A percentile compares a stretch with the other conserved stretches of the same genome.
Conservation (phyloP, 1,140 invertebrate genomes). For the Piezodorus guildinii region DNA sequence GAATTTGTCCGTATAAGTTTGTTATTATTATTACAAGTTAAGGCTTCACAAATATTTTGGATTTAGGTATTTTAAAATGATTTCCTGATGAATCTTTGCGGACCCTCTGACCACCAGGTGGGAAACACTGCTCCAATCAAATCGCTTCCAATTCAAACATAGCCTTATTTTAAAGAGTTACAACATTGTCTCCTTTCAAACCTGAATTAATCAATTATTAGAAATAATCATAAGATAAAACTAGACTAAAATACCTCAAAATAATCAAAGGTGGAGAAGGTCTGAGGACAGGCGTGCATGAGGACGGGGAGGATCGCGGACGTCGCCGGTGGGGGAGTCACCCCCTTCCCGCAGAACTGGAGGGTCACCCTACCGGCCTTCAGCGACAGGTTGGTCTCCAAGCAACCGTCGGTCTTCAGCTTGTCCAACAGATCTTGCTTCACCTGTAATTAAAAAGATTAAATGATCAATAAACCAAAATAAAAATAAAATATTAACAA, state of each 20-base stretch:
- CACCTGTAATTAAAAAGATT: slow-evolving; percentile 34
- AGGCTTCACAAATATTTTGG: too few species aligned
- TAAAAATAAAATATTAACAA: not conserved
- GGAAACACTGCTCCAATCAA: too few species aligned
- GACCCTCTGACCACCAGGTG: too few species aligned
- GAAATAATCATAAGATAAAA: not conserved
- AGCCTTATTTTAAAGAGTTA: too few species aligned
- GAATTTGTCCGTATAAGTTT: too few species aligned
- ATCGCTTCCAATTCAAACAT: too few species aligned
- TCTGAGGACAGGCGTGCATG: slow-evolving; percentile 60
- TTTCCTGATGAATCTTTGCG: too few species aligned
- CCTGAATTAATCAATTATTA: too few species aligned
- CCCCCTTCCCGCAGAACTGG: slow-evolving; percentile 48
- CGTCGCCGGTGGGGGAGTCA: slow-evolving; percentile 34
- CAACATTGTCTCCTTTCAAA: too few species aligned
- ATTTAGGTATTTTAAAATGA: too few species aligned
- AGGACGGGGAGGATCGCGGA: slow-evolving; percentile 52
- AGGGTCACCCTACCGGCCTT: slow-evolving; percentile 44
- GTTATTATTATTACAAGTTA: too few species aligned
- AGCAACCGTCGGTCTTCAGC: slow-evolving; percentile 38
- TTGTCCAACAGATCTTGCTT: slow-evolving; percentile 49
- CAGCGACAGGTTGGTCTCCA: slow-evolving; percentile 39
- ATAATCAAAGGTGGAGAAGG: slow-evolving; percentile 69
- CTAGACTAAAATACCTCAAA: slow-evolving; percentile 50
- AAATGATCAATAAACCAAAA: not conserved